phyloP scores from a whole-genome alignment of 2,888 invertebrate species.

The Leptinotarsa peninsularis region DNA sequence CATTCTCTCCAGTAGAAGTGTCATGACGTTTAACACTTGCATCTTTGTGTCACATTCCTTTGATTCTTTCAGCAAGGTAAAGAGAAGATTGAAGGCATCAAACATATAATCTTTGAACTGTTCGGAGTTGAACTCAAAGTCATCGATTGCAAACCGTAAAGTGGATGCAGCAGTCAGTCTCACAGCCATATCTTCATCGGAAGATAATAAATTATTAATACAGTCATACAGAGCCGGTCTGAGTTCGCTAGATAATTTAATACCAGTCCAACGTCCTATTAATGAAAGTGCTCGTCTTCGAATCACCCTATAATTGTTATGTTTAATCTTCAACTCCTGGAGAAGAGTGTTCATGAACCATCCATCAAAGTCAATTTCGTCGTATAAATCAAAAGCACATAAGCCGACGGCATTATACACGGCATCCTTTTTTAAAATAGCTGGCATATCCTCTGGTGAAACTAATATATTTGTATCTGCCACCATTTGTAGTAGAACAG shows the following conservation, averaged over 20 bases:
- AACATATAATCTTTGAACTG: constrained; percentile 88
- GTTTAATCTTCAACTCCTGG: constrained; percentile 84
- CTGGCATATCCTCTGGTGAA: constrained; percentile 78
- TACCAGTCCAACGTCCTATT: constrained; percentile 84
- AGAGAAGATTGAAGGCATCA: constrained; percentile 82
- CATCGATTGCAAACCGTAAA: constrained; percentile 86
- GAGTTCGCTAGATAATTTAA: constrained; percentile 82
- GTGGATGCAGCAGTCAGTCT: constrained; percentile 88
- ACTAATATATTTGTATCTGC: constrained; percentile 76
- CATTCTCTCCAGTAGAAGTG: constrained; percentile 89
- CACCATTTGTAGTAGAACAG: constrained; percentile 80
- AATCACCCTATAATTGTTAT: constrained; percentile 86
- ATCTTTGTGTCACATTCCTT: constrained; percentile 69
- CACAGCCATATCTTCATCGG: constrained; percentile 89
- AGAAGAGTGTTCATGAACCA: constrained; percentile 89
- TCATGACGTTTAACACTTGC: constrained; percentile 90
- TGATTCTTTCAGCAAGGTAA: constrained; percentile 85
- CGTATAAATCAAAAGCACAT: constrained; percentile 89
- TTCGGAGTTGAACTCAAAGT: constrained; percentile 91
- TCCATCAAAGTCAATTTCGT: constrained; percentile 92
- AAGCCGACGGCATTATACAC: constrained; percentile 93
- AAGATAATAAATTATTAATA: constrained; percentile 75
- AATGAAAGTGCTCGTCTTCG: constrained; percentile 87
- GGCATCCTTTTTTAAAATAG: constrained; percentile 90
- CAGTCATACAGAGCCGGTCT: constrained; percentile 86